A percentile compares a stretch with the other conserved stretches of the same genome.
These are phyloP conservation scores for Strigamia crassipes DNA, from an alignment of 2,888 invertebrate species.

Conservation along the genomic window DNA sequence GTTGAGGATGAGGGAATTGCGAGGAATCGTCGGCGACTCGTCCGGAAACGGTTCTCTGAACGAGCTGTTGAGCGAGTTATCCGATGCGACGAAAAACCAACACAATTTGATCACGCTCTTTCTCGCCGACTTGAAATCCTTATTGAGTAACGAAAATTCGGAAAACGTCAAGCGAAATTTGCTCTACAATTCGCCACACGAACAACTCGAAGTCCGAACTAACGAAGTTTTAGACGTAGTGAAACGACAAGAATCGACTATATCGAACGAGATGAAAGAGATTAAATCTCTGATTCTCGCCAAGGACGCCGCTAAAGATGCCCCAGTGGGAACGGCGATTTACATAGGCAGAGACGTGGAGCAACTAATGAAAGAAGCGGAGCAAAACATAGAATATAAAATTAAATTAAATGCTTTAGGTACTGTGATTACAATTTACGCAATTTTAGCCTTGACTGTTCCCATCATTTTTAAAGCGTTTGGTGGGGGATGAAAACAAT, in stretches of 20 bases:
- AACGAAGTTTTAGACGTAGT: constrained; percentile 48
- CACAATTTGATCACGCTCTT: constrained; percentile 52
- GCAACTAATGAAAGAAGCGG: constrained; percentile 55
- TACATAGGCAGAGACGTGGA: constrained; percentile 57
- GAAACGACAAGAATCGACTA: constrained; percentile 53
- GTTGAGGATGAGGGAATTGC: constrained; percentile 69
- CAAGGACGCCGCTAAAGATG: constrained; percentile 26
- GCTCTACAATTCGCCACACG: not conserved
- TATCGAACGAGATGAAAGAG: constrained; percentile 55
- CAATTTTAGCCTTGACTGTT: constrained; percentile 55
- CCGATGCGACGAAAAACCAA: constrained; percentile 47
- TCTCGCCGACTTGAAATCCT: constrained; percentile 51
- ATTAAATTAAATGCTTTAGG: constrained; percentile 56
- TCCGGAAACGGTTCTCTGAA: constrained; percentile 43
- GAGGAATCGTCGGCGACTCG: constrained; percentile 65
- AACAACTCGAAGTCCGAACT: constrained; percentile 33
- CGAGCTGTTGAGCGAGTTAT: constrained; percentile 52
- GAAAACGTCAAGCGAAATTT: constrained; percentile 3
- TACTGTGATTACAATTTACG: constrained; percentile 56
- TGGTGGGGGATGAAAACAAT: not conserved
- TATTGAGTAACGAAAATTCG: constrained; percentile 44
- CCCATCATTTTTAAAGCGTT: constrained; percentile 51
- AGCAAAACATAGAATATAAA: constrained; percentile 56
- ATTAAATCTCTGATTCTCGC: constrained; percentile 52
- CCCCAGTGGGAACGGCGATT: constrained; percentile 50